These are phyloP conservation scores for Etheostoma cragini DNA, from an alignment of 2,113 vertebrate genomes.

Conservation along the genomic window DNA sequence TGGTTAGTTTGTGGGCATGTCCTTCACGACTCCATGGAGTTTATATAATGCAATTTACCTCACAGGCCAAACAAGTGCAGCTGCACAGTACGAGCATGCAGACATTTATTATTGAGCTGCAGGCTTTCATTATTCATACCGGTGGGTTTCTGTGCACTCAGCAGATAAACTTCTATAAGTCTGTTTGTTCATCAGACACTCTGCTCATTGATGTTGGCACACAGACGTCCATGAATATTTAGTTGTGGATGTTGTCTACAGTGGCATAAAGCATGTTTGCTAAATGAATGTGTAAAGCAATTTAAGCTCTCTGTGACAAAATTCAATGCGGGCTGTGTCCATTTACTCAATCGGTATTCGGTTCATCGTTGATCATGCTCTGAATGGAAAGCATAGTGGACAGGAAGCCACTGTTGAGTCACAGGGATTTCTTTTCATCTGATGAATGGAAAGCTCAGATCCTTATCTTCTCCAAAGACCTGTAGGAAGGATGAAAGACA, in stretches of 20 bases:
- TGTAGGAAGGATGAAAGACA: not conserved
- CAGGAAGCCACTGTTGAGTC: slow-evolving; percentile 17
- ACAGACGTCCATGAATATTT: slow-evolving; percentile 67
- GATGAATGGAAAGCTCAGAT: slow-evolving; percentile 14
- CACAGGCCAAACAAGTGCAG: slow-evolving; percentile 68
- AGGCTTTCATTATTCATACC: slow-evolving; percentile 79
- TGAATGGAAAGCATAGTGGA: slow-evolving; percentile 33
- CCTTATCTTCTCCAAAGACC: slow-evolving; percentile 3
- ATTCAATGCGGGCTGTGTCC: slow-evolving; percentile 58
- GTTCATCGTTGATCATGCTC: slow-evolving; percentile 31
- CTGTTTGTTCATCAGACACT: slow-evolving; percentile 75
- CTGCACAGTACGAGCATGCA: slow-evolving; percentile 61
- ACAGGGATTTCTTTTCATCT: slow-evolving; percentile 39
- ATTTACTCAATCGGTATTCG: slow-evolving; percentile 16
- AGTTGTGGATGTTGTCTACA: slow-evolving; percentile 23
- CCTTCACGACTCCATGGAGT: slow-evolving; percentile 57
- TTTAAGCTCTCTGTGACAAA: slow-evolving; percentile 44
- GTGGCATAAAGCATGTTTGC: slow-evolving; percentile 53
- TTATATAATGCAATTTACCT: slow-evolving; percentile 66
- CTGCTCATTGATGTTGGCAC: slow-evolving; percentile 60
- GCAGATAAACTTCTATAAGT: slow-evolving; percentile 73
- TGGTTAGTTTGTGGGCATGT: slow-evolving; percentile 41
- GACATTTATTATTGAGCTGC: slow-evolving; percentile 78
- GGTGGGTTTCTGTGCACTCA: slow-evolving; percentile 68
- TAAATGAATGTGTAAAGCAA: slow-evolving; percentile 60